These are phyloP conservation scores for Grantiella picta DNA, from an alignment of 2,113 vertebrate species.

Conservation along the genomic window DNA sequence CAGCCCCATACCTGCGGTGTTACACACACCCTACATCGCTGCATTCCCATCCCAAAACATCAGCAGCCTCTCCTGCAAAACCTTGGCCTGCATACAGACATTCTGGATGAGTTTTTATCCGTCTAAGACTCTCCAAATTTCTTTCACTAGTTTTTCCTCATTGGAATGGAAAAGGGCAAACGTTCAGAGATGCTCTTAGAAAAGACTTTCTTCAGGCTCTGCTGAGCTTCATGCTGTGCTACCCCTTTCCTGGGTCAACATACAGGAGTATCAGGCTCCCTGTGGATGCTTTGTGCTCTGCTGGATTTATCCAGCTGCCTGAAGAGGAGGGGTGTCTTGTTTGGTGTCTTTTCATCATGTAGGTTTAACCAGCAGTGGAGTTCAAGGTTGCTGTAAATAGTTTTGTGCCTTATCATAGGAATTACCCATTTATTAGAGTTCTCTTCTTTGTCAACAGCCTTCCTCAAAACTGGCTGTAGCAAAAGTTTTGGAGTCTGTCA, in stretches of 20 bases:
- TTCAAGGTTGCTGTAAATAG: conserved; percentile 70
- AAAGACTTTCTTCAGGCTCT: not conserved
- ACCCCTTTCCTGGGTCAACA: not conserved
- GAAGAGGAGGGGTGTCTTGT: not conserved
- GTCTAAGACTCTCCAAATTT: not conserved
- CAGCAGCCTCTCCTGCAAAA: not conserved
- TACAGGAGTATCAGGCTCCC: not conserved
- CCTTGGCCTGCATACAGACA: not conserved
- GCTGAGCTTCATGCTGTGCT: not conserved
- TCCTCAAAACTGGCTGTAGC: not conserved
- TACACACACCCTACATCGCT: not conserved
- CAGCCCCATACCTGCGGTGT: not conserved
- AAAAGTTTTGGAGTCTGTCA: not conserved
- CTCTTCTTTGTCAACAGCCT: conserved; percentile 52
- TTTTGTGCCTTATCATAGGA: conserved; percentile 49
- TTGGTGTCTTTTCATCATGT: not conserved
- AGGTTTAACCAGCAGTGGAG: not conserved
- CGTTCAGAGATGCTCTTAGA: not conserved
- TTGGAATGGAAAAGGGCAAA: not conserved
- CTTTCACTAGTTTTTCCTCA: not conserved
- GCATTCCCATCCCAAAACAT: not conserved
- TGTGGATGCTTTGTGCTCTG: not conserved
- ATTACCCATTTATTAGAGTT: conserved; percentile 63
- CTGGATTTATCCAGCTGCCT: not conserved
- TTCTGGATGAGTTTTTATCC: not conserved